Conservation (phyloP, 2,888 invertebrate genomes). For the Drosophila subsilvestris region DNA sequence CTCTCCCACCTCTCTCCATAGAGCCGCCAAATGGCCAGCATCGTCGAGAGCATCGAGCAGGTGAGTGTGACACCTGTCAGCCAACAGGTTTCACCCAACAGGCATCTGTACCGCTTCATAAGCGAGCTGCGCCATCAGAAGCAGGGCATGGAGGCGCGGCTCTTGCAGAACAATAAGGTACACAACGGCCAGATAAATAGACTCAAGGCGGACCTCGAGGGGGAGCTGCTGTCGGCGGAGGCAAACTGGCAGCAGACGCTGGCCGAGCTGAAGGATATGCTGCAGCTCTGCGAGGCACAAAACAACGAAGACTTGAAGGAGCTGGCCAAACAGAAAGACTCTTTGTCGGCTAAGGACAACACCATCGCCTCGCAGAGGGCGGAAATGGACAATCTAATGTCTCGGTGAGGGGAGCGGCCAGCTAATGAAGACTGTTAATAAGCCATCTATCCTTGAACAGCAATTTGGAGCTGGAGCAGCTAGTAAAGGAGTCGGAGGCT, state of each 20-base stretch:
- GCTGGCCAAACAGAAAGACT: conserved; percentile 23
- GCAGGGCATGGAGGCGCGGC: conserved; percentile 30
- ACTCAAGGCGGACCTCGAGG: conserved; percentile 28
- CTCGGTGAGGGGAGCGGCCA: conserved; percentile 37
- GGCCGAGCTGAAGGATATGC: conserved; percentile 3
- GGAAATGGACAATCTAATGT: conserved; percentile 17
- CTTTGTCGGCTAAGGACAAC: neutral
- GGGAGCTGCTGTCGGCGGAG: conserved; percentile 22
- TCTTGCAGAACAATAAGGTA: conserved; percentile 32
- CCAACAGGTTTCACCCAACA: neutral
- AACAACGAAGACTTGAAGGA: neutral
- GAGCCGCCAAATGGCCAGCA: conserved; percentile 1
- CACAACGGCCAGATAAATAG: conserved; percentile 27
- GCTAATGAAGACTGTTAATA: neutral
- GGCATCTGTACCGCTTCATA: conserved; percentile 4
- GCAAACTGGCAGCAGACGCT: conserved; percentile 19
- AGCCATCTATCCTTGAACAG: neutral
- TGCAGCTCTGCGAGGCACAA: conserved; percentile 14
- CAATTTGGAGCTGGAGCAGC: conserved; percentile 5
- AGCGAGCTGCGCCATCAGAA: neutral
- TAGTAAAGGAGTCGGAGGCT: conserved; percentile 11
- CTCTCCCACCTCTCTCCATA: neutral
- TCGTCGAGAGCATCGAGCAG: conserved; percentile 9
- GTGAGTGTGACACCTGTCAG: conserved; percentile 1
- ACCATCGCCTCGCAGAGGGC: neutral